A percentile compares a stretch with the other conserved stretches of the same genome.
Evolutionary conservation across 64 coral and sea anemone genomes (phyloP).

Genomic region (Pocillopora damicornis): DNA sequence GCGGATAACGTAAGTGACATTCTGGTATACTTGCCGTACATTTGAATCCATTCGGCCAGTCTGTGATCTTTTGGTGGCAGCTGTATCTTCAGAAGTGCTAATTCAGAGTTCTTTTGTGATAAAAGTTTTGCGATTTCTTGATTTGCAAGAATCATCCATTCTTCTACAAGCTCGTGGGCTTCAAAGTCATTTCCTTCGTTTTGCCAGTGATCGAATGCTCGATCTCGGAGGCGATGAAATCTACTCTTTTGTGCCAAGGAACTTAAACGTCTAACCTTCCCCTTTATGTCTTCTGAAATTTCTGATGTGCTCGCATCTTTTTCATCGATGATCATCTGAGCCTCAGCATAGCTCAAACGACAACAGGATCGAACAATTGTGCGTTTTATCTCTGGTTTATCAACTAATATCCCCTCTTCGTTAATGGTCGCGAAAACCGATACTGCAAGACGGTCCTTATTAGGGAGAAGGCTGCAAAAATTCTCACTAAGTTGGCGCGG

Average conservation of each 20-base stretch:
- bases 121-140: slow-evolving; percentile 56
- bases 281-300: background rate
- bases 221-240: slow-evolving; percentile 33
- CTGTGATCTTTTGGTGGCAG: slow-evolving; percentile 72
- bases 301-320: too few relatives aligned
- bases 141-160: slow-evolving; percentile 94
- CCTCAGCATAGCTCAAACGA: slow-evolving; percentile 44
- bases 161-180: slow-evolving; percentile 86
- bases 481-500: slow-evolving; percentile 70
- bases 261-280: slow-evolving; percentile 18
- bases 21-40: slow-evolving; percentile 23
- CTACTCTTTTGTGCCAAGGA: slow-evolving; percentile 38
- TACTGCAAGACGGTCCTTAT: slow-evolving; percentile 56
- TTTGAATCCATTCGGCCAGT: slow-evolving; percentile 70
- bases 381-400: slow-evolving; percentile 40
- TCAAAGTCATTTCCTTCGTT: slow-evolving; percentile 16
- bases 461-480: slow-evolving; percentile 57
- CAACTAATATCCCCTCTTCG: slow-evolving; percentile 30
- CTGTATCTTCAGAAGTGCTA: slow-evolving; percentile 56
- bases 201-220: slow-evolving; percentile 49
- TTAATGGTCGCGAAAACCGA: slow-evolving; percentile 65
- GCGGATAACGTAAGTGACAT: slow-evolving; percentile 43
- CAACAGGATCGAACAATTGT: slow-evolving; percentile 57
- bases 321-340: slow-evolving; percentile 38
- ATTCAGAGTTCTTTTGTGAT: background rate